phyloP scores from a whole-genome alignment of 2,888 invertebrate genomes.

The Hemithea aestivaria region DNA sequence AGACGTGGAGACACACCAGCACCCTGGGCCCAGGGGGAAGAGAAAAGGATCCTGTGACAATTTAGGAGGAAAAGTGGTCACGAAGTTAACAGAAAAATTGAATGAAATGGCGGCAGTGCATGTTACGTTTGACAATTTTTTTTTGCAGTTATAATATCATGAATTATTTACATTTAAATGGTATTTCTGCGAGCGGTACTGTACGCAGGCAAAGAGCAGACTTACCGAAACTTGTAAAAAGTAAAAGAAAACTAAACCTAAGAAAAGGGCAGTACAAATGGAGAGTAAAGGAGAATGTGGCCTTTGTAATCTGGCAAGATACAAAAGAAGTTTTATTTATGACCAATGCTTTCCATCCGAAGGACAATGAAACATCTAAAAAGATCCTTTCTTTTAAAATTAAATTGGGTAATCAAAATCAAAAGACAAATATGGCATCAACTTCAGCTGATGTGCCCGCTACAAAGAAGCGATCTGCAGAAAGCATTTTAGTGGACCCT shows the following conservation, averaged over 20 bases:
- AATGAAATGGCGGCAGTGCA: constrained; percentile 10
- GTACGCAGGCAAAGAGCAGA: constrained; percentile 25
- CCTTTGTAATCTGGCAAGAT: constrained; percentile 32
- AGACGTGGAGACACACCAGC: too few species aligned
- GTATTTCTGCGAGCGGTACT: constrained; percentile 26
- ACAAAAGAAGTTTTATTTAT: constrained; percentile 30
- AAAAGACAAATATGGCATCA: too few species aligned
- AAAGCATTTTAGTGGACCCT: too few species aligned
- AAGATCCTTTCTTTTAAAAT: too few species aligned
- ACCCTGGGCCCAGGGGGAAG: too few species aligned
- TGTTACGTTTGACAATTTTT: constrained; percentile 27
- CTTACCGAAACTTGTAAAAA: constrained; percentile 27
- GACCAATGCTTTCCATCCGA: constrained; percentile 33
- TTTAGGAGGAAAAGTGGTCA: constrained; percentile 23
- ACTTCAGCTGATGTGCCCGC: too few species aligned
- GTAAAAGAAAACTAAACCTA: constrained; percentile 21
- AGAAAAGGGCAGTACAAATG: constrained; percentile 31
- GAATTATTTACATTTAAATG: constrained; percentile 21
- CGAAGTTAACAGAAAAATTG: constrained; percentile 19
- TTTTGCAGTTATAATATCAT: constrained; percentile 22
- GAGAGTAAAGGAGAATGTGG: constrained; percentile 28
- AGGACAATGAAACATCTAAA: constrained; percentile 19
- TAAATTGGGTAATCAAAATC: too few species aligned
- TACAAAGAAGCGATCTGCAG: too few species aligned
- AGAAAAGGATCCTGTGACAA: too few species aligned